Base-by-base conservation (phyloP, 1,140 invertebrate genomes). In the Drosophila neocordata region DNA sequence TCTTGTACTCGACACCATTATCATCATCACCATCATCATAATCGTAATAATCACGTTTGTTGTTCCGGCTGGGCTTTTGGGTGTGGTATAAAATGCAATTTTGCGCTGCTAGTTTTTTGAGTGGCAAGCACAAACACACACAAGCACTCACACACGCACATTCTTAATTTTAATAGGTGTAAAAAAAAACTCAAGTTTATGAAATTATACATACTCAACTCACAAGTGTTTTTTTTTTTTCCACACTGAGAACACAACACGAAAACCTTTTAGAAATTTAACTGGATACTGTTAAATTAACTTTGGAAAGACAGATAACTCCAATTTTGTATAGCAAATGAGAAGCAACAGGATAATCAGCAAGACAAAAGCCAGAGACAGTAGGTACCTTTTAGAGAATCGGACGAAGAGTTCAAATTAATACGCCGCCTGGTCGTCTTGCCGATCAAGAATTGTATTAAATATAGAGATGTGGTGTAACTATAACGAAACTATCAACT, bases 91-190 rank as follows among this genome's bases (percentile, higher is more conserved):
- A 73, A 87, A 79, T 79, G 70, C 71, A 83, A 87, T 87, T 87
- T 87, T 77, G 74, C 64, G 66, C 71, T 73, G 78, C 66, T 70
- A 73, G 78, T 87, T 81, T 87, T 85, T 75, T 55, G 61, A 87
- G 82, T 74, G 73, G 58, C 82, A 75, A 38, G 66, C 56, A 58
- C 57, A 67, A 62, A 63, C 56, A 70, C 34, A 64, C 56, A 58
- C 57, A 67, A 62, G 60, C 56, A 70, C 34, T 53, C 38, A 20
- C 37, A 63, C 53, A 60, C 60, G 48, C 37, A 59, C 27, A 31
- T 3, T 31, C 44, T 59, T 18, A 53, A 73, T 76, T 87, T 78
- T 75, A 87, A 79, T 78, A 87, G 78, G 82, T 80, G 77, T 72
- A 78, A 85, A 57, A 85, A 65, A 77, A 31, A 31, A 60, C 58